Conservation (phyloP, 2,113 vertebrate species). For the Ammospiza nelsoni region DNA sequence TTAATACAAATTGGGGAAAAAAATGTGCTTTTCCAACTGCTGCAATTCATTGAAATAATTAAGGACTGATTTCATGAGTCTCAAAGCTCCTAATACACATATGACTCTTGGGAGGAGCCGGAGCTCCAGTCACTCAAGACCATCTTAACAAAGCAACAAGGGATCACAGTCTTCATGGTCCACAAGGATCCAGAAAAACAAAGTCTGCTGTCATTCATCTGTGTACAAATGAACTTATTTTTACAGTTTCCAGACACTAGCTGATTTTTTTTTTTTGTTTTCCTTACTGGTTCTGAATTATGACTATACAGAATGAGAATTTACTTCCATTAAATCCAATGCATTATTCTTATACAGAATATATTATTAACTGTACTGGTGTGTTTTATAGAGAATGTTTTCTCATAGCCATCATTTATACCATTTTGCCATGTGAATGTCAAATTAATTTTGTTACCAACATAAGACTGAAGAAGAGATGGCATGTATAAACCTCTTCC, state of each 20-base stretch:
- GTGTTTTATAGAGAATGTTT: neutral
- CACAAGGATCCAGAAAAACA: neutral
- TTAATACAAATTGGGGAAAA: neutral
- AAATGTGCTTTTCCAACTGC: neutral
- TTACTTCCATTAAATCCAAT: neutral
- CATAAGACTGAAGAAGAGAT: neutral
- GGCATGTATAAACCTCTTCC: neutral
- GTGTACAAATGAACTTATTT: neutral
- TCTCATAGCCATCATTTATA: neutral
- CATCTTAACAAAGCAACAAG: neutral
- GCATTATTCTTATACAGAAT: neutral
- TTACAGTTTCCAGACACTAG: neutral
- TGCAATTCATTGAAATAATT: neutral
- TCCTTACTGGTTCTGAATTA: neutral
- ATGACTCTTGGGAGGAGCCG: neutral
- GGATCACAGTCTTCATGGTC: neutral
- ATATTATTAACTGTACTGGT: neutral
- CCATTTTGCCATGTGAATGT: neutral
- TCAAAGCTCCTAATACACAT: neutral
- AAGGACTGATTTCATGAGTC: neutral
- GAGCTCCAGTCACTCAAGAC: neutral
- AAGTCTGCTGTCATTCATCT: neutral
- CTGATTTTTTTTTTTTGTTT: neutral
- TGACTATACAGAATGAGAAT: neutral
- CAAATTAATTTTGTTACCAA: neutral